Evolutionary conservation across 2,113 vertebrate species (phyloP).

Genomic region (Peromyscus leucopus): DNA sequence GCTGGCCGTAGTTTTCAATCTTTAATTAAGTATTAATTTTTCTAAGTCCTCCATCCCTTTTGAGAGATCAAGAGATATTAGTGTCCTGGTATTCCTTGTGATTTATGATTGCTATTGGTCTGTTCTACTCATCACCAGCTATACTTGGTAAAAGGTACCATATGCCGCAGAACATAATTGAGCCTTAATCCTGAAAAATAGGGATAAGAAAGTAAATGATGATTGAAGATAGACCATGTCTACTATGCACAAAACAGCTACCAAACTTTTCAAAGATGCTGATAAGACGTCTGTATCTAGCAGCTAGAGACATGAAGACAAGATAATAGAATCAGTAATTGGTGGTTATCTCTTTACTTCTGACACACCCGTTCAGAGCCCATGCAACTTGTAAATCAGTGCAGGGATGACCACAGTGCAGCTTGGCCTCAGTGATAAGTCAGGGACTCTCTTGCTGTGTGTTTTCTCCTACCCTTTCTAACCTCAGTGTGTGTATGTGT

Average conservation of each 20-base stretch:
- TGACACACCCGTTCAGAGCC: not conserved
- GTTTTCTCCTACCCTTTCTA: not conserved
- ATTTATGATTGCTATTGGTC: conserved; percentile 60
- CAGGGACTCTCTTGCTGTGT: not conserved
- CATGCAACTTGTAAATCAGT: not conserved
- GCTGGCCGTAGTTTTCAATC: not conserved
- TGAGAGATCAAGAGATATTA: not conserved
- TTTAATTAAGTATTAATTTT: conserved; percentile 8
- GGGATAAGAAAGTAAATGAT: conserved; percentile 52
- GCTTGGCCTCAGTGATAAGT: not conserved
- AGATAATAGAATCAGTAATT: not conserved
- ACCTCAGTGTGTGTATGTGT: not conserved
- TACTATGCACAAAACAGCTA: not conserved
- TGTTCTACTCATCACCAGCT: conserved; percentile 68
- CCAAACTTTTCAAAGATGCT: not conserved
- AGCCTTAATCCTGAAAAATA: conserved; percentile 10
- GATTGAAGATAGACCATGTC: not conserved
- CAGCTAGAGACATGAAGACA: not conserved
- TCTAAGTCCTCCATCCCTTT: not conserved
- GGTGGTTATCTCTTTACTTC: not conserved
- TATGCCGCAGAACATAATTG: not conserved
- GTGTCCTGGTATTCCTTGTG: not conserved
- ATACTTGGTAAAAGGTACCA: not conserved
- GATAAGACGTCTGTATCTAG: not conserved
- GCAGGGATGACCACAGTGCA: no score